Percentiles rank a stretch among this genome's conserved stretches.
Conservation (phyloP, 1,140 invertebrate species). For the Anoplophora glabripennis region DNA sequence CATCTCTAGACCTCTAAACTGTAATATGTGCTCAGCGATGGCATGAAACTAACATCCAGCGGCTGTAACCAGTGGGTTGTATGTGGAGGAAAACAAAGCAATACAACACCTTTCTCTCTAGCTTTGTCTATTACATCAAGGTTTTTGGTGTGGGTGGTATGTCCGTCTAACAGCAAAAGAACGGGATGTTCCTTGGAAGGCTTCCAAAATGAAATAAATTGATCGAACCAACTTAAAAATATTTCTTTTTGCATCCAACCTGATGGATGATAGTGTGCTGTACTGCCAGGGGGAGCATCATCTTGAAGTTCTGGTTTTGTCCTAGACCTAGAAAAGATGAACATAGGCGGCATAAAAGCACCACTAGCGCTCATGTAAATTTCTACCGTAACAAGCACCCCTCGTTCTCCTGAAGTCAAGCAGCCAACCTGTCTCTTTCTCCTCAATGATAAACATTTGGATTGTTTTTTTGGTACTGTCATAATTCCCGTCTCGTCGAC, state of each 20-base stretch:
- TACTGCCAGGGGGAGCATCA: constrained; percentile 34
- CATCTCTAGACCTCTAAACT: constrained; percentile 28
- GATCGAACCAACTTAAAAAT: constrained; percentile 39
- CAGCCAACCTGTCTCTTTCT: constrained; percentile 7
- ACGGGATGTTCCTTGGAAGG: constrained; percentile 35
- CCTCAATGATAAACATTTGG: constrained; percentile 7
- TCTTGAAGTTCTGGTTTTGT: constrained; percentile 31
- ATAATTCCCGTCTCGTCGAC: constrained; percentile 19
- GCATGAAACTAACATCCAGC: constrained; percentile 48
- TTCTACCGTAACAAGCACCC: constrained; percentile 4
- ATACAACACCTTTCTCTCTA: constrained; percentile 28
- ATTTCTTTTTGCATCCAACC: constrained; percentile 43
- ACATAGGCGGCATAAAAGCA: constrained; percentile 36
- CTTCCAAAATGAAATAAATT: constrained; percentile 32
- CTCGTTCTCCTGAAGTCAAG: constrained; percentile 10
- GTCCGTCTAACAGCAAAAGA: constrained; percentile 40
- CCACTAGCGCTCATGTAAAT: constrained; percentile 24
- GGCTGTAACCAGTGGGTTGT: constrained; percentile 46
- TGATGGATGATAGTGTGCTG: constrained; percentile 32
- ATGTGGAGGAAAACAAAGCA: constrained; percentile 42
- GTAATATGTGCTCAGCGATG: constrained; percentile 37
- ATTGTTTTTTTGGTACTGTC: constrained; percentile 3
- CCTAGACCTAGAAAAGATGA: constrained; percentile 33
- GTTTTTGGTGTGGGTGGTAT: constrained; percentile 39
- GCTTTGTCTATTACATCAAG: constrained; percentile 33